A percentile compares a stretch with the other conserved stretches of the same genome.
phyloP scores from a whole-genome alignment of 2,797 vertebrate genomes.

The Chelidonichthys spinosus region DNA sequence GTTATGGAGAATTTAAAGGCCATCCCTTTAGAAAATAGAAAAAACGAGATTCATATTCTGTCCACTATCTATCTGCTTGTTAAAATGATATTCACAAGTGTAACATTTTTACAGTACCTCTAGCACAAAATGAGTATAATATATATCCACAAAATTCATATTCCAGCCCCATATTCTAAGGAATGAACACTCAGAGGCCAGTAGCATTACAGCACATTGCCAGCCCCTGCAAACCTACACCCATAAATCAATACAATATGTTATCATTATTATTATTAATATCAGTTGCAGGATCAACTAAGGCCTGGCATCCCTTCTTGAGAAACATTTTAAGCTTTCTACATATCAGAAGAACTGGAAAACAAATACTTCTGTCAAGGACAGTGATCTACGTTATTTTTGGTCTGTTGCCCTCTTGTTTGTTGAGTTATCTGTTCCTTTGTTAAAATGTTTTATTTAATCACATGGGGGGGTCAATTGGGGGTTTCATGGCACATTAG shows the following conservation, averaged over 20 bases:
- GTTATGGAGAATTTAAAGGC: slow-evolving; percentile 36
- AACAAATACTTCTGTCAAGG: slow-evolving; percentile 10
- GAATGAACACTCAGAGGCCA: background rate
- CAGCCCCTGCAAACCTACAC: background rate
- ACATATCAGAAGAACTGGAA: slow-evolving; percentile 7
- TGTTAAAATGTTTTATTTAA: background rate
- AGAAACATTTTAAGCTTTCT: slow-evolving; percentile 5
- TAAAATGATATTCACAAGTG: slow-evolving; percentile 12
- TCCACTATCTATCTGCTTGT: slow-evolving; percentile 3
- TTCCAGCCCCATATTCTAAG: background rate
- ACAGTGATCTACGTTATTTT: background rate
- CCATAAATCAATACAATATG: background rate
- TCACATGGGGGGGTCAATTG: no score
- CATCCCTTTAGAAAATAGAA: slow-evolving; percentile 12
- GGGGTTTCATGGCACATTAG: background rate
- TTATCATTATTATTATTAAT: background rate
- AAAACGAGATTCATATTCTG: slow-evolving; percentile 14
- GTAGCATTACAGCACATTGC: background rate
- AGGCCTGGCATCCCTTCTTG: background rate
- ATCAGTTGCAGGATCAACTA: slow-evolving; percentile 3
- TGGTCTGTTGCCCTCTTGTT: background rate
- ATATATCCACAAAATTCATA: background rate
- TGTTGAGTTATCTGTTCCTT: slow-evolving; percentile 4
- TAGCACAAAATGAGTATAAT: slow-evolving; percentile 9
- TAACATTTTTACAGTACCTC: slow-evolving; percentile 5